phyloP scores from a whole-genome alignment of 2,888 invertebrate genomes.

The Euproctis similis region DNA sequence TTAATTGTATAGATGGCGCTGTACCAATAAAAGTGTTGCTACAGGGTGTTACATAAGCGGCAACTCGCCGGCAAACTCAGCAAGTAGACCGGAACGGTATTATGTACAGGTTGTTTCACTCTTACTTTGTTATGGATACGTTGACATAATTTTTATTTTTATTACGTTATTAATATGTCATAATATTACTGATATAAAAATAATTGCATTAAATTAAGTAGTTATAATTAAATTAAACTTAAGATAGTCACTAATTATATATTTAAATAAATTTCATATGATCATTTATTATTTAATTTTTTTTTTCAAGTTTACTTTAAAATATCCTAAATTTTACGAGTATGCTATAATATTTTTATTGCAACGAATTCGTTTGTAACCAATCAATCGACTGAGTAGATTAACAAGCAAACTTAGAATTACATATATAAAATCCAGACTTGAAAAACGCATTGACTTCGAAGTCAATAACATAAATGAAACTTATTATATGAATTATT shows the following conservation, averaged over 20 bases:
- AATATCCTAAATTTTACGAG: neutral
- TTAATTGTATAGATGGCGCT: slow-evolving; percentile 26
- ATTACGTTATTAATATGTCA: neutral
- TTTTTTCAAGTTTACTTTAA: neutral
- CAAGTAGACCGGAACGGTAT: slow-evolving; percentile 63
- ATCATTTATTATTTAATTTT: neutral
- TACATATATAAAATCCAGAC: no score
- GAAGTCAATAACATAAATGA: no score
- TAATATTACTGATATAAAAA: neutral
- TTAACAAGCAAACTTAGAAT: no score
- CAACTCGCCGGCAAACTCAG: slow-evolving; percentile 38
- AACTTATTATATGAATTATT: no score
- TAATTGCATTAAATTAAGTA: no score
- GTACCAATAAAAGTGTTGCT: slow-evolving; percentile 40
- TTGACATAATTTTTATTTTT: slow-evolving; percentile 3
- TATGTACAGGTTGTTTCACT: slow-evolving; percentile 40
- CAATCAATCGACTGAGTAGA: no score
- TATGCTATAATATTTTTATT: no score
- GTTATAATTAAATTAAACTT: no score
- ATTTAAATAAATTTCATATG: neutral
- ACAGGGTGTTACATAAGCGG: slow-evolving; percentile 62
- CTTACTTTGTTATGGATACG: slow-evolving; percentile 11
- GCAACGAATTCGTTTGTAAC: no score
- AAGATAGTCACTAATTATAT: no score
- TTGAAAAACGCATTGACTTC: no score